Evolutionary conservation across 2,113 vertebrate species (phyloP), one percentile per base, ranked within the genome.

Genomic region (Caretta caretta): DNA sequence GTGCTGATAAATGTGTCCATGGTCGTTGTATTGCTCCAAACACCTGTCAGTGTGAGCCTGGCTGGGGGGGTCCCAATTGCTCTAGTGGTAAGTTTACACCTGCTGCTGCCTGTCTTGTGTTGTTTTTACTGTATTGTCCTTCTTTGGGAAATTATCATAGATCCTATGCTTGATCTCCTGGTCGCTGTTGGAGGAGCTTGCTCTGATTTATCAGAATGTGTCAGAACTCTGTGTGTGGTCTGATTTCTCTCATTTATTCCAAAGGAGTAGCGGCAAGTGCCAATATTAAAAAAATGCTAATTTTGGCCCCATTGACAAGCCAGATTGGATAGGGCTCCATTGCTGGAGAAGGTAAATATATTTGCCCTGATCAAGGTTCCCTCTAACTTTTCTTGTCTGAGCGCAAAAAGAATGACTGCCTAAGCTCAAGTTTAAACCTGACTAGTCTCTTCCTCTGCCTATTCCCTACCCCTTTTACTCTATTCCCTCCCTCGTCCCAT

Each of bases 11-110:
- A 98, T 99, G 99, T 86, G 99, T 99, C 94, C 99, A 99, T 1
- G 99, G 99, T 90, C 99, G 98, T 83, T 99, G 99, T 69, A 97
- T 99, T 96, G 99, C 99, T 98, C 99, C 99, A 46, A 99, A 99
- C 99, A 99, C 99, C 99, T 99, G 99, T 98, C 99, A 99, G 97
- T 99, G 99, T 97, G 99, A 99, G 98, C 99, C 99, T 35, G 99
- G 99, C 95, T 99, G 99, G 99, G 99, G 99, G 94, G 99, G 99
- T 93, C 98, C 98, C 97, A 98, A 99, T 98, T 99, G 99, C 98
- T 99, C 99, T 96, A 99, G 99, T 96, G 99, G 99, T 99, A 98
- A 99, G 99, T 99, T 96, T 65, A 92, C 99, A 99, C 98, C 99
- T 99, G 99, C 76, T 98, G 92, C 97, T 98, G 98, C 98, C 99